phyloP scores from a whole-genome alignment of 2,888 invertebrate genomes.

The Plemyria rubiginata region DNA sequence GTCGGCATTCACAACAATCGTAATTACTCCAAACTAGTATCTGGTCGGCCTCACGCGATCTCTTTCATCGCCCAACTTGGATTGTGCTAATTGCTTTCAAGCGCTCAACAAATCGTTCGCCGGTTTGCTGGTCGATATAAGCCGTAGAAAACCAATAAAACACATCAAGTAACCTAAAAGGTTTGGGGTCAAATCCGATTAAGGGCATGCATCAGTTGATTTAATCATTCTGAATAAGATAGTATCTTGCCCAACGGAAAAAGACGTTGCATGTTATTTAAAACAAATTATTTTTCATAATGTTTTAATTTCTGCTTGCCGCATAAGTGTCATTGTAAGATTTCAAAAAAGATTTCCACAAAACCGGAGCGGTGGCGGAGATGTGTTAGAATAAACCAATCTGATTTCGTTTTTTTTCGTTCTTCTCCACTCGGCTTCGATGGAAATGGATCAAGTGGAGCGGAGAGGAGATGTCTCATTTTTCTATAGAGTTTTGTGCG shows the following conservation, averaged over 20 bases:
- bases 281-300: too few relatives aligned
- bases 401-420: too few relatives aligned
- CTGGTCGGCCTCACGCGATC: slow-evolving; percentile 78
- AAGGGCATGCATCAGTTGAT: neutral
- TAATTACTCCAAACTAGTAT: slow-evolving; percentile 84
- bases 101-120: slow-evolving; percentile 55
- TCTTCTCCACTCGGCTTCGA: too few relatives aligned
- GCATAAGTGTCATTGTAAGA: too few relatives aligned
- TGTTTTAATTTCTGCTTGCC: too few relatives aligned
- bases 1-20: slow-evolving; percentile 84
- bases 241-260: neutral
- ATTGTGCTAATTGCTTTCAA: slow-evolving; percentile 73
- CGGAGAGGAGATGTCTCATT: too few relatives aligned
- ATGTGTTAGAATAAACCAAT: too few relatives aligned
- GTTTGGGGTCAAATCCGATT: slow-evolving; percentile 1
- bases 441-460: too few relatives aligned
- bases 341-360: too few relatives aligned
- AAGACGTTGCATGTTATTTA: neutral
- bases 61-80: slow-evolving; percentile 72
- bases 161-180: neutral
- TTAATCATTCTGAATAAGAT: neutral
- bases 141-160: slow-evolving; percentile 1
- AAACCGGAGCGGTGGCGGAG: too few relatives aligned
- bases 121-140: slow-evolving; percentile 17
- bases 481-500: too few relatives aligned